These are phyloP conservation scores for Okapia johnstoni DNA, from an alignment of 2,113 vertebrate species.

Conservation along the genomic window DNA sequence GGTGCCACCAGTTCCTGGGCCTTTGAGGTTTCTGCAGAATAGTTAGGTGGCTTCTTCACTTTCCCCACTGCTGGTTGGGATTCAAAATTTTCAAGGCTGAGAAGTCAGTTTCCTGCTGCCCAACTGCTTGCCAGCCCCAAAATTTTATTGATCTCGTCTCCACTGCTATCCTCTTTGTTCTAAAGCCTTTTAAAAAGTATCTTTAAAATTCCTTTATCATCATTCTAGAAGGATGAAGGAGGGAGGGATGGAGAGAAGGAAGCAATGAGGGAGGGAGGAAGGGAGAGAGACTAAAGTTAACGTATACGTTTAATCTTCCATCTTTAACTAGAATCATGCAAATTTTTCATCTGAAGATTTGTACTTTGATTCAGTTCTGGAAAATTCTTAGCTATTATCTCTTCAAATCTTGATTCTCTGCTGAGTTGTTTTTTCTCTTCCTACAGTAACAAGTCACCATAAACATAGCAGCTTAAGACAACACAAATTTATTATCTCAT, in stretches of 20 bases:
- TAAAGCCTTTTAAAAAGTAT: neutral
- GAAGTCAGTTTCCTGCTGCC: neutral
- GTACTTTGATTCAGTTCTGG: neutral
- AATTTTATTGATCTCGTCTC: neutral
- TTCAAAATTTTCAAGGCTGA: neutral
- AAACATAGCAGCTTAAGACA: neutral
- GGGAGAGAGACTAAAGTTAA: neutral
- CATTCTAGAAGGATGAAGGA: neutral
- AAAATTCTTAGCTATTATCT: neutral
- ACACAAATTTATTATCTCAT: neutral
- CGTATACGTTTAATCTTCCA: neutral
- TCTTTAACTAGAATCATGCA: neutral
- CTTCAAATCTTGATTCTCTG: neutral
- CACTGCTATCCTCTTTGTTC: neutral
- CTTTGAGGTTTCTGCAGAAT: neutral
- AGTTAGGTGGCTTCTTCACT: neutral
- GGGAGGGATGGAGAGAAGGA: neutral
- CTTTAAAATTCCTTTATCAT: neutral
- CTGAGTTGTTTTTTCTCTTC: neutral
- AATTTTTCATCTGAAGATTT: neutral
- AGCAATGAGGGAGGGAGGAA: neutral
- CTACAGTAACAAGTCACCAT: neutral
- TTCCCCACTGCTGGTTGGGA: neutral
- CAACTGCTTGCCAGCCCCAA: neutral
- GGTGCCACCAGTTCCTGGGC: neutral